A percentile compares a stretch with the other conserved stretches of the same genome.
Conservation (phyloP, 2,113 vertebrate genomes). For the Capreolus pygargus region DNA sequence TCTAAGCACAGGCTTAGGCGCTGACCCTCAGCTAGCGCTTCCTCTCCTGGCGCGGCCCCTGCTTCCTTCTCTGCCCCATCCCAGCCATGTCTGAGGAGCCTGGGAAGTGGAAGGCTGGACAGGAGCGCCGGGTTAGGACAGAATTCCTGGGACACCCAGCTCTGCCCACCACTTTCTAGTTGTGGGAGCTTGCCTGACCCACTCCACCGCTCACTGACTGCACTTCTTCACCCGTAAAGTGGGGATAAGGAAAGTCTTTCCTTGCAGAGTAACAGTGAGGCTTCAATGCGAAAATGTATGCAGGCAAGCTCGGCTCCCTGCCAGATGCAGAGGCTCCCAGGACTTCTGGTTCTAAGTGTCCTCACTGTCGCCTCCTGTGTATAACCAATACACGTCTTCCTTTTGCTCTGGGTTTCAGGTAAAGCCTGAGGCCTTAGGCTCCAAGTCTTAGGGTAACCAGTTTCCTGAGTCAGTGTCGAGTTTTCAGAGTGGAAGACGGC, state of each 20-base stretch:
- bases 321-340: not conserved
- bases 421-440: not conserved
- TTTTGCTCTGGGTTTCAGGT: not conserved
- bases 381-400: not conserved
- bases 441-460: not conserved
- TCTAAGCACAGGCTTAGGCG: not conserved
- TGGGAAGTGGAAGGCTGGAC: too few relatives aligned
- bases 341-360: fast-evolving
- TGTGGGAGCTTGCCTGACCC: not conserved
- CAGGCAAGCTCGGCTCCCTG: not conserved
- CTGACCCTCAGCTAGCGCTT: too few relatives aligned
- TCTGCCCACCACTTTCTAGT: not conserved
- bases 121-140: not conserved
- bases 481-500: not conserved
- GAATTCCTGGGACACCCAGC: not conserved
- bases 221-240: not conserved
- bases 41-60: not conserved
- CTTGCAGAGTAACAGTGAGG: not conserved
- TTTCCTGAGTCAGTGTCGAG: not conserved
- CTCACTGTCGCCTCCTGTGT: not conserved
- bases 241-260: not conserved
- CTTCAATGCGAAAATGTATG: not conserved
- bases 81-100: not conserved
- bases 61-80: not conserved
- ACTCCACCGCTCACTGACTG: not conserved